Evolutionary conservation across 2,888 invertebrate genomes (phyloP), one percentile per base, ranked within the genome.

Genomic region (Ophraella communa): DNA sequence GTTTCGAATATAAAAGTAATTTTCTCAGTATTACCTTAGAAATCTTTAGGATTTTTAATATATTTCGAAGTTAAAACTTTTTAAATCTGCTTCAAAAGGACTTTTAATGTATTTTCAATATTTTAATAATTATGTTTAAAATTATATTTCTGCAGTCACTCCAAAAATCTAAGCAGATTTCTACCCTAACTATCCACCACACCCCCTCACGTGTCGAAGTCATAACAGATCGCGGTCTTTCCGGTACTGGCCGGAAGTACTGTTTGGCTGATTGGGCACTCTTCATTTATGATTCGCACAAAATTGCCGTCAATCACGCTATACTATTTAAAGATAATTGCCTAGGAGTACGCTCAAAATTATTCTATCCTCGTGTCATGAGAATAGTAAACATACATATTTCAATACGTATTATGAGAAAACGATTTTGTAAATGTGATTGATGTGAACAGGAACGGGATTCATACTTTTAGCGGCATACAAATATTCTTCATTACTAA

Each of bases 191-290:
- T 51, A 51, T 49, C 8, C 47, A 39, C 56, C 45, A 55, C 64
- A 60, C 58, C 65, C 68, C 70, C 64, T 58, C 68, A 63, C 68
- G 68, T 67, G 67, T 52, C 71, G 70, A 59, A 74, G 74, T 77
- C 78, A 77, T 78, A 78, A 78, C 76, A 76, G 74, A 69, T 62
- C 60, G 68, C 59, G 44, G 67, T 60, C 58, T 69, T 78, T 79
- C 80, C 79, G 77, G 80, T 70, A 68, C 62, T 65, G 66, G 72
- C 74, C 77, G 79, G 79, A 80, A 79, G 69, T 70, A 71, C 73
- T 77, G 73, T 73, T 73, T 77, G 80, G 78, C 77, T 79, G 80
- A 80, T 80, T 80, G 79, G 77, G 77, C 79, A 77, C 79, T 78
- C 76, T 77, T 79, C 76, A 74, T 79, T 78, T 75, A 70, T 67